Evolutionary conservation across 2,113 vertebrate species (phyloP).

Genomic region (Amia ocellicauda): DNA sequence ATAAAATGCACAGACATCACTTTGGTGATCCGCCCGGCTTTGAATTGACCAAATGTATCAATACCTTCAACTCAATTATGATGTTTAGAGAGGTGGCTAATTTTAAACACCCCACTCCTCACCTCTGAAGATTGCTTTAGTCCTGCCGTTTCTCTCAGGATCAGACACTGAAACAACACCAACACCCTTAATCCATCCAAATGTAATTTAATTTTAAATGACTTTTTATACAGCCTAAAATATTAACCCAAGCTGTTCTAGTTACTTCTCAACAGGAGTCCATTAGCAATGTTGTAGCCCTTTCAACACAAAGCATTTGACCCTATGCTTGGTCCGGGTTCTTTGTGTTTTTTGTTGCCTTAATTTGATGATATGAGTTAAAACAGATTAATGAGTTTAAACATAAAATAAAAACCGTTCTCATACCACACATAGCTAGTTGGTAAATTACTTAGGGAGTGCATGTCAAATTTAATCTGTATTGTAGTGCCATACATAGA

Average conservation of each 20-base stretch:
- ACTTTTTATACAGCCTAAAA: constrained; percentile 30
- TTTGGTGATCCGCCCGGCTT: too few species aligned
- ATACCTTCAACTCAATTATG: too few species aligned
- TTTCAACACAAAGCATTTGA: constrained; percentile 24
- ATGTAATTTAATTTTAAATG: constrained; percentile 31
- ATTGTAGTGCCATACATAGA: constrained; percentile 24
- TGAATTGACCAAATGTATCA: too few species aligned
- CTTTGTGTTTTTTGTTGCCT: constrained; percentile 28
- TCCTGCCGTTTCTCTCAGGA: constrained; percentile 26
- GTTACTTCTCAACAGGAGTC: constrained; percentile 18
- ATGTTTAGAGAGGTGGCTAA: too few species aligned
- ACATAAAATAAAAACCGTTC: constrained; percentile 28
- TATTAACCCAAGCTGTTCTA: constrained; percentile 11
- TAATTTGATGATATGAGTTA: constrained; percentile 27
- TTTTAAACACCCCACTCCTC: too few species aligned
- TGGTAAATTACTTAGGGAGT: constrained; percentile 27
- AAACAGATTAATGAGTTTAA: constrained; percentile 27
- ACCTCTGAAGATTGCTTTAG: too few species aligned
- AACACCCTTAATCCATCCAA: constrained; percentile 8
- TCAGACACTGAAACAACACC: constrained; percentile 26
- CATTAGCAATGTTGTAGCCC: constrained; percentile 30
- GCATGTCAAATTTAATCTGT: constrained; percentile 33
- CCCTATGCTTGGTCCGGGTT: constrained; percentile 18
- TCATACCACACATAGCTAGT: constrained; percentile 22
- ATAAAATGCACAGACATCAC: too few species aligned